Conservation (phyloP, 92 coral and sea anemone species). For the Bergia sp. region DNA sequence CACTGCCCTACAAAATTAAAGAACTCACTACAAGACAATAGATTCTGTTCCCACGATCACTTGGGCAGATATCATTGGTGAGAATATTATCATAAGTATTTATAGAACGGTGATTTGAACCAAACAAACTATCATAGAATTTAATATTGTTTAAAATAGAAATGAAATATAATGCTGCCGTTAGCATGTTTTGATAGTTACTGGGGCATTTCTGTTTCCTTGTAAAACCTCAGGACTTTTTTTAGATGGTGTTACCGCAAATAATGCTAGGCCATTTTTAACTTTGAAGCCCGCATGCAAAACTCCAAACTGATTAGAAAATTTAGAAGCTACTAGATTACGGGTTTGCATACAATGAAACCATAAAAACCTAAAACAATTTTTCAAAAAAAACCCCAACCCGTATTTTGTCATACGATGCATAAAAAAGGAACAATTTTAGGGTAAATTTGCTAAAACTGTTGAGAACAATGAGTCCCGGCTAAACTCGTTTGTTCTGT, state of each 20-base stretch:
- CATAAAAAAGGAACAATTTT: no score
- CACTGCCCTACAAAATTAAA: neutral
- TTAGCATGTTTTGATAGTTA: neutral
- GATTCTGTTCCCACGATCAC: constrained; percentile 3
- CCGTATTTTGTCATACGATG: no score
- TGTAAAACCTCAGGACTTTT: neutral
- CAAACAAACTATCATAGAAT: neutral
- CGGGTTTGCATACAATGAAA: neutral
- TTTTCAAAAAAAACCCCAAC: no score
- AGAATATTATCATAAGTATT: neutral
- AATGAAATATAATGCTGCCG: neutral
- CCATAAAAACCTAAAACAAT: no score
- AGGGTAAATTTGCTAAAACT: no score
- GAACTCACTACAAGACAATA: neutral
- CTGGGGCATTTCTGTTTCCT: neutral
- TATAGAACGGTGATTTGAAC: constrained; percentile 3
- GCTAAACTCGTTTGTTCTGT: no score
- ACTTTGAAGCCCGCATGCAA: neutral
- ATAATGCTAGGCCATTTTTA: neutral
- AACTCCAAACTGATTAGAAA: neutral
- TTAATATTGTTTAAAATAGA: neutral
- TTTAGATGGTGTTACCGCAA: neutral
- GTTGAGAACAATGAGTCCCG: no score
- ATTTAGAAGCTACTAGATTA: neutral
- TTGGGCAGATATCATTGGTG: neutral